phyloP scores from a whole-genome alignment of 2,888 invertebrate genomes.

The Agrochola lychnidis region DNA sequence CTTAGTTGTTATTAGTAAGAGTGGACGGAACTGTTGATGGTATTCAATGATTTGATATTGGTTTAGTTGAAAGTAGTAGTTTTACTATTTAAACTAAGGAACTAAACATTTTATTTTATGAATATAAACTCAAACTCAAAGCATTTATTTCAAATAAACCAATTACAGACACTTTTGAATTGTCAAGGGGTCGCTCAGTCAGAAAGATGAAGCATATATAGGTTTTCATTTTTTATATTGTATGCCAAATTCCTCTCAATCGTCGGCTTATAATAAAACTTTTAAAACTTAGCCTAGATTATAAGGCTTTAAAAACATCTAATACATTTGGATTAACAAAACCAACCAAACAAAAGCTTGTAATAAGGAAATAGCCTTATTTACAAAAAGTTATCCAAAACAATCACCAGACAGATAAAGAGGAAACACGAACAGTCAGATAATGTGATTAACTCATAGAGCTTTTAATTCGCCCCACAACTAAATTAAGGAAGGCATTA shows the following conservation, averaged over 20 bases:
- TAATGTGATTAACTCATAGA: constrained; percentile 74
- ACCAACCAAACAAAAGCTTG: background rate
- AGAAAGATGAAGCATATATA: too few species aligned
- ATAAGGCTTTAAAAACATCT: too few species aligned
- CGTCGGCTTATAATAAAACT: background rate
- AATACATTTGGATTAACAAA: background rate
- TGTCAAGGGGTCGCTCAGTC: too few species aligned
- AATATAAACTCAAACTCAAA: background rate
- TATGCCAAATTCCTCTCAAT: background rate
- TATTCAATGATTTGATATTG: background rate
- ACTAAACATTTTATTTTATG: background rate
- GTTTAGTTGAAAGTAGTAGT: constrained; percentile 1
- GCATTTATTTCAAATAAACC: too few species aligned
- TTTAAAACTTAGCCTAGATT: background rate
- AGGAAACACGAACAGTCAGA: constrained; percentile 60
- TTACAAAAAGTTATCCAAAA: constrained; percentile 31
- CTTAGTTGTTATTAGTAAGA: constrained; percentile 48
- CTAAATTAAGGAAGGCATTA: constrained; percentile 77
- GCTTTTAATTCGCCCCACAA: constrained; percentile 72
- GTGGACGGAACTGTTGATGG: constrained; percentile 12
- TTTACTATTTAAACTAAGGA: background rate
- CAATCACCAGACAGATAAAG: constrained; percentile 42
- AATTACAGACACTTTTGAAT: too few species aligned
- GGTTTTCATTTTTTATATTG: background rate
- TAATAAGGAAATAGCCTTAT: constrained; percentile 6